phyloP scores from a whole-genome alignment of 2,113 vertebrate species.

The Hemibagrus wyckioides region DNA sequence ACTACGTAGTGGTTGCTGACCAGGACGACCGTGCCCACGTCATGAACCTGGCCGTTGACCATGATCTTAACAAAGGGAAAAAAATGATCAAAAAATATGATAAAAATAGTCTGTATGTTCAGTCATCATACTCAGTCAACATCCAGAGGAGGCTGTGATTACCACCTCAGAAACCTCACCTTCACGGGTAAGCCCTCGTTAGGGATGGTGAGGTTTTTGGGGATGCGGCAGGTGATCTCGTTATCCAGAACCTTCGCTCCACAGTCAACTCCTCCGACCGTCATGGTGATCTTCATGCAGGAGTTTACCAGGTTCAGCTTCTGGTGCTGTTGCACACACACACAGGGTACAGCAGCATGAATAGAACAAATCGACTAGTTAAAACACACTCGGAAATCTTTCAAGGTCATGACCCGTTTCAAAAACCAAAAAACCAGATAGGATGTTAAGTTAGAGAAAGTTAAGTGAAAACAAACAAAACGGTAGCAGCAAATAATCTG shows the following conservation, averaged over 20 bases:
- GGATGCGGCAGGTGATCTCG: conserved; percentile 86
- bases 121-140: not conserved
- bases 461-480: not conserved
- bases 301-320: conserved; percentile 80
- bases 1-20: conserved; percentile 74
- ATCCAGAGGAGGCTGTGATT: not conserved
- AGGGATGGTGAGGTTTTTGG: conserved; percentile 76
- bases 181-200: conserved; percentile 74
- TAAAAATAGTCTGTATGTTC: not conserved
- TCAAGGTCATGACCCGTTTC: not conserved
- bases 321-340: conserved; percentile 74
- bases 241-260: conserved; percentile 84
- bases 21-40: conserved; percentile 78
- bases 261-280: conserved; percentile 80
- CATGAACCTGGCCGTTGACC: conserved; percentile 77
- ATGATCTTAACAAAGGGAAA: conserved; percentile 63
- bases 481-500: not conserved
- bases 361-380: not conserved
- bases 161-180: conserved; percentile 67
- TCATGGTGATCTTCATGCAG: conserved; percentile 88
- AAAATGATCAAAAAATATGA: not conserved
- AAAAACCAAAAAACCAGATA: too few relatives aligned
- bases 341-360: not conserved
- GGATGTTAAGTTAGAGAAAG: too few relatives aligned
- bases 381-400: not conserved